Percentiles rank a stretch among this genome's conserved stretches.
Evolutionary conservation across 1,140 invertebrate species (phyloP).

Genomic region (Protaetia brevitarsis): DNA sequence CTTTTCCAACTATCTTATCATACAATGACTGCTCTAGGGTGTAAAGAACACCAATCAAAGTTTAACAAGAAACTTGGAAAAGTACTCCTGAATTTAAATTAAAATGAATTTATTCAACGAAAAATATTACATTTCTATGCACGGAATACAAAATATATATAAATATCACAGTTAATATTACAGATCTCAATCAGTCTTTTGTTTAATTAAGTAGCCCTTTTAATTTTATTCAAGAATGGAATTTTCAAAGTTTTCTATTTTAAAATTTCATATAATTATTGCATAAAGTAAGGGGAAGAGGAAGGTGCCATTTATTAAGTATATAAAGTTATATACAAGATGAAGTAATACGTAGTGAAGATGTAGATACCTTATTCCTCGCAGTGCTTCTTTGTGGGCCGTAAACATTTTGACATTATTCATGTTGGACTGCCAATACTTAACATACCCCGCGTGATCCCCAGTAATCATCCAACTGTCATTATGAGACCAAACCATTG

Average conservation of each 20-base stretch:
- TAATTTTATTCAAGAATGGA: slow-evolving; percentile 16
- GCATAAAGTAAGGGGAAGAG: slow-evolving; percentile 33
- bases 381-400: slow-evolving; percentile 98
- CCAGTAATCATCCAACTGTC: slow-evolving; percentile 99
- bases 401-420: slow-evolving; percentile 99
- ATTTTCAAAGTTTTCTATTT: slow-evolving; percentile 34
- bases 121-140: slow-evolving; percentile 27
- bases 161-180: slow-evolving; percentile 33
- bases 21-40: slow-evolving; percentile 20
- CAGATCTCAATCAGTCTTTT: slow-evolving; percentile 2
- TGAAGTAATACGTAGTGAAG: slow-evolving; percentile 41
- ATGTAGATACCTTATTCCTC: slow-evolving; percentile 87
- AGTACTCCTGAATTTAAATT: slow-evolving; percentile 32
- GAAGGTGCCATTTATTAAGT: slow-evolving; percentile 42
- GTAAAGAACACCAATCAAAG: slow-evolving; percentile 24
- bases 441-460: slow-evolving; percentile 97
- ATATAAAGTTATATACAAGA: slow-evolving; percentile 33
- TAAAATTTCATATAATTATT: slow-evolving; percentile 26
- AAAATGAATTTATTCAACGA: slow-evolving; percentile 44
- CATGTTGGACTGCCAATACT: slow-evolving; percentile 99
- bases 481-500: slow-evolving; percentile 99
- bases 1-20: slow-evolving; percentile 41
- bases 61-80: slow-evolving; percentile 42
- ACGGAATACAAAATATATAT: slow-evolving; percentile 26
- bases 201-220: neutral